Percentiles rank a stretch among this genome's conserved stretches.
phyloP scores from a whole-genome alignment of 2,888 invertebrate species.

The Timema cristinae region DNA sequence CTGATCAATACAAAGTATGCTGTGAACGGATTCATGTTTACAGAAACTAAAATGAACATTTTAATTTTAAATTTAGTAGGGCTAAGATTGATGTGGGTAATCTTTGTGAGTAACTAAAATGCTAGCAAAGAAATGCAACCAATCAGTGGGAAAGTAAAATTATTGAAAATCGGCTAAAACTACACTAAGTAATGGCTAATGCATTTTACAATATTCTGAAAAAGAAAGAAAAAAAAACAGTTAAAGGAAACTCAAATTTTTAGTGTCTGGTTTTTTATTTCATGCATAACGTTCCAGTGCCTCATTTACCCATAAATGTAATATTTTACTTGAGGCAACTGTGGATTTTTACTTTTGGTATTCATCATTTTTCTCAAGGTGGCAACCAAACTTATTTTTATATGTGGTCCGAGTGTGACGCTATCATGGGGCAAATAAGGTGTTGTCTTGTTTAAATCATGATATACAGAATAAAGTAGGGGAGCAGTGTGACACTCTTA shows the following conservation, averaged over 20 bases:
- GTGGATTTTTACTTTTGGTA: neutral
- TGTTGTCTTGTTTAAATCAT: neutral
- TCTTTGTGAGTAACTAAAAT: neutral
- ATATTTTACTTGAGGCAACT: slow-evolving; percentile 1
- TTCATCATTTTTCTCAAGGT: too few relatives aligned
- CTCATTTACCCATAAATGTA: neutral
- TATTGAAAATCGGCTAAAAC: neutral
- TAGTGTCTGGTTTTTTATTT: neutral
- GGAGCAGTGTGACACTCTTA: neutral
- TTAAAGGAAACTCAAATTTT: neutral
- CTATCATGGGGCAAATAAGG: neutral
- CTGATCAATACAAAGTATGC: neutral
- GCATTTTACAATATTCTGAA: neutral
- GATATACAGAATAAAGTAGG: neutral
- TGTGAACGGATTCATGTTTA: slow-evolving; percentile 5
- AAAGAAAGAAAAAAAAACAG: neutral
- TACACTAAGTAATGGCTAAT: neutral
- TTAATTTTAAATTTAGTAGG: slow-evolving; percentile 6
- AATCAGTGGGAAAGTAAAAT: neutral
- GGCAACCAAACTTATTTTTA: neutral
- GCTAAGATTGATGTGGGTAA: too few relatives aligned
- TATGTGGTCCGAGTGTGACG: neutral
- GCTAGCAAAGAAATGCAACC: neutral
- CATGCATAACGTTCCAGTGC: neutral
- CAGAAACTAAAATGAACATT: slow-evolving; percentile 1